Evolutionary conservation across 2,113 vertebrate species (phyloP).

Genomic region (Oostethus manadensis): DNA sequence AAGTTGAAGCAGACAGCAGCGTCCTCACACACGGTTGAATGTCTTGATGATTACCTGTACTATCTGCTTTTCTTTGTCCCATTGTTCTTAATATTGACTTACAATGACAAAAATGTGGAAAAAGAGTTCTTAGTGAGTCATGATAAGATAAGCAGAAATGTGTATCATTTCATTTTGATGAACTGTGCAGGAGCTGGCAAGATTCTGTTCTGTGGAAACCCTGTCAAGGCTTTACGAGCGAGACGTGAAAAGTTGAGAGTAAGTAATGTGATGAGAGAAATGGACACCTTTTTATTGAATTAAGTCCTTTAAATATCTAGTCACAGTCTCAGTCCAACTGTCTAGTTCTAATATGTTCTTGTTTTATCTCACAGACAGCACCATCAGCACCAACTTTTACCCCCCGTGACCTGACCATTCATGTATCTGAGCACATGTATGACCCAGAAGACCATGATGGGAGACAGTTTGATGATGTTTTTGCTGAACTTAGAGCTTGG

Average conservation of each 20-base stretch:
- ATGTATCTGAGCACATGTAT: conserved; percentile 54
- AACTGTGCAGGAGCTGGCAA: conserved; percentile 72
- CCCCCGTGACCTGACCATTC: conserved; percentile 38
- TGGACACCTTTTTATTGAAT: background rate
- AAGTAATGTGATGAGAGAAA: conserved; percentile 41
- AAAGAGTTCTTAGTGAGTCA: conserved; percentile 20
- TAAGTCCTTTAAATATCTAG: too few relatives aligned
- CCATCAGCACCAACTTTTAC: conserved; percentile 36
- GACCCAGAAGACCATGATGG: conserved; percentile 47
- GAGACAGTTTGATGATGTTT: conserved; percentile 53
- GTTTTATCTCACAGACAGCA: conserved; percentile 34
- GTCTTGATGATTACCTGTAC: background rate
- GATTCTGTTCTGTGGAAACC: conserved; percentile 86
- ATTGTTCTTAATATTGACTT: background rate
- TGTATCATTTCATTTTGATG: conserved; percentile 23
- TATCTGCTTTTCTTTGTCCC: background rate
- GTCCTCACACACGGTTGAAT: conserved; percentile 81
- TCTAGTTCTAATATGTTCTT: background rate
- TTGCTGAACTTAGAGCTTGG: conserved; percentile 63
- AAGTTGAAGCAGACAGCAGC: conserved; percentile 74
- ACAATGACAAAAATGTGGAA: background rate
- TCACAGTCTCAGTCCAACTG: too few relatives aligned
- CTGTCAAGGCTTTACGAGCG: conserved; percentile 77
- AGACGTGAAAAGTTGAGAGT: conserved; percentile 79
- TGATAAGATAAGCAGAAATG: background rate